Percentiles rank a stretch among this genome's conserved stretches.
These are phyloP conservation scores for Caenorhabditis sp. DNA, from an alignment of 2,888 invertebrate species.

Conservation along the genomic window DNA sequence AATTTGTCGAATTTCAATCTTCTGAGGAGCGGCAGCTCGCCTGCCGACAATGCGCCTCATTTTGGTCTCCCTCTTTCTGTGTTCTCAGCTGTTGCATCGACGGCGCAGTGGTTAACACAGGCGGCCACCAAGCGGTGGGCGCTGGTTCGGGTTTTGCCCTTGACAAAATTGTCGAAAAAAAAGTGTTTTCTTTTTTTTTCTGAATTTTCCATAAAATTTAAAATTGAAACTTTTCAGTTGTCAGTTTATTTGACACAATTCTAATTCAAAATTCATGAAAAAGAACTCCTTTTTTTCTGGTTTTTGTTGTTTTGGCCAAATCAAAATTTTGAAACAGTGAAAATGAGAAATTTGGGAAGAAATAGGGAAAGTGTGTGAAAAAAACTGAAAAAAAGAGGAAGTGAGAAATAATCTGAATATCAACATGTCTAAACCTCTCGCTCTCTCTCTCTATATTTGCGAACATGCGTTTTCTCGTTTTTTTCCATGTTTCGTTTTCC, in stretches of 20 bases:
- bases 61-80: too few relatives aligned
- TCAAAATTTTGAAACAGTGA: background rate
- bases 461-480: constrained; percentile 25
- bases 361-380: background rate
- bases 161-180: background rate
- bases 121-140: too few relatives aligned
- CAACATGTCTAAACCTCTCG: constrained; percentile 21
- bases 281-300: background rate
- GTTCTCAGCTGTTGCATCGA: too few relatives aligned
- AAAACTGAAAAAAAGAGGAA: background rate
- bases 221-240: constrained; percentile 1
- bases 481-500: background rate
- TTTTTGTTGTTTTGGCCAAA: background rate
- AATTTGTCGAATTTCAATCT: too few relatives aligned
- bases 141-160: too few relatives aligned
- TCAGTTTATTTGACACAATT: background rate
- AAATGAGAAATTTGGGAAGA: background rate
- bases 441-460: constrained; percentile 3
- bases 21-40: too few relatives aligned
- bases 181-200: background rate
- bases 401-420: constrained; percentile 17
- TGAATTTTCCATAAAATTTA: background rate
- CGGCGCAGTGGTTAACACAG: too few relatives aligned
- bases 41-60: too few relatives aligned
- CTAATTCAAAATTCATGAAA: background rate